phyloP scores from a whole-genome alignment of 2,797 vertebrate species.

The Falco berigora region DNA sequence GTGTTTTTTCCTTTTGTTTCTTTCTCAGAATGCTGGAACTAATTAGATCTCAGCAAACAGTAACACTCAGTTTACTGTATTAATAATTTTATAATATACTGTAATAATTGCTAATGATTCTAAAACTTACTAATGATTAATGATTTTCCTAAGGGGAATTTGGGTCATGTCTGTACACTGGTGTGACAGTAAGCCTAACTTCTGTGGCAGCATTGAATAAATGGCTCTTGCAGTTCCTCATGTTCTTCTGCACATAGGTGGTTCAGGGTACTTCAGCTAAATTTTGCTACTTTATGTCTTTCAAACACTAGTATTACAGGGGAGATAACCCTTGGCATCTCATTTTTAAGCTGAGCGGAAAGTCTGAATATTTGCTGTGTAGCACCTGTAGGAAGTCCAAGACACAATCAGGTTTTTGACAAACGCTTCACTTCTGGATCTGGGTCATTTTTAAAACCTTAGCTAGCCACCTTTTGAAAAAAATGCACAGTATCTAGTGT shows the following conservation, averaged over 20 bases:
- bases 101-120: not conserved
- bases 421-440: not conserved
- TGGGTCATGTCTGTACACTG: not conserved
- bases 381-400: not conserved
- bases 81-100: not conserved
- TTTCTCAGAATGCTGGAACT: not conserved
- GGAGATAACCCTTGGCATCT: not conserved
- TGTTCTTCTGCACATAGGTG: not conserved
- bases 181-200: not conserved
- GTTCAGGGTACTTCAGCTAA: not conserved
- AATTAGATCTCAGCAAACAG: not conserved
- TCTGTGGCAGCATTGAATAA: not conserved
- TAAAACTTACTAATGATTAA: not conserved
- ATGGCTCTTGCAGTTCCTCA: not conserved
- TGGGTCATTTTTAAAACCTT: not conserved
- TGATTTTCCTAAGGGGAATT: not conserved
- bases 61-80: rapidly evolving
- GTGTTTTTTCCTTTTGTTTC: not conserved
- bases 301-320: not conserved
- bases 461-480: not conserved
- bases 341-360: not conserved
- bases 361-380: not conserved
- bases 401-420: not conserved
- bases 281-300: not conserved
- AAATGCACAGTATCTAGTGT: not conserved